Evolutionary conservation across 2,888 invertebrate species (phyloP).

Genomic region (Prosapia bicincta): DNA sequence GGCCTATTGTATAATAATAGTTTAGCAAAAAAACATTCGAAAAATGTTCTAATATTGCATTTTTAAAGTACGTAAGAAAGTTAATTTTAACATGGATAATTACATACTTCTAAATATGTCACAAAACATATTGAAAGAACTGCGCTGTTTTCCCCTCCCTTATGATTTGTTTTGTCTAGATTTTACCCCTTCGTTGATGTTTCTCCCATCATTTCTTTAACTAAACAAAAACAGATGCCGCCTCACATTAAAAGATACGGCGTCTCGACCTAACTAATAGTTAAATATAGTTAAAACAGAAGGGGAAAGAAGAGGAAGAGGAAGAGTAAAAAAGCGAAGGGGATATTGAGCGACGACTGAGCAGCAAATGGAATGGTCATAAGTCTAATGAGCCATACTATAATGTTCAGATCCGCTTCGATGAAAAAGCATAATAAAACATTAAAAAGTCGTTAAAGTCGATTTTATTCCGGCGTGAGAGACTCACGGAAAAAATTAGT

Average conservation of each 20-base stretch:
- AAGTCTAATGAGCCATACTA: not conserved
- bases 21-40: no score
- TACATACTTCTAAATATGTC: no score
- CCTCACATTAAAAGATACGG: not conserved
- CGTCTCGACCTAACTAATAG: not conserved
- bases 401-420: slow-evolving; percentile 9
- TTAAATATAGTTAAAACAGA: slow-evolving; percentile 2
- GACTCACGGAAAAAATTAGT: not conserved
- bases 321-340: not conserved
- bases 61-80: no score
- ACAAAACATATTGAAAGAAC: no score
- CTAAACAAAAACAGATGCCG: not conserved
- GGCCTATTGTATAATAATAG: no score
- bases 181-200: not conserved
- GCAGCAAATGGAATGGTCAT: not conserved
- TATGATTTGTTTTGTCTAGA: not conserved
- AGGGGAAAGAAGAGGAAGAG: not conserved
- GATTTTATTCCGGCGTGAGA: not conserved
- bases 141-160: no score
- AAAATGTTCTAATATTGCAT: no score
- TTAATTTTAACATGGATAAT: no score
- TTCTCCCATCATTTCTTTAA: not conserved
- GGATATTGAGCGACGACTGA: not conserved
- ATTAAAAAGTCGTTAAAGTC: slow-evolving; percentile 14
- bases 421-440: slow-evolving; percentile 15